Evolutionary conservation across 2,888 invertebrate species (phyloP).

Genomic region (Lasius platythorax): DNA sequence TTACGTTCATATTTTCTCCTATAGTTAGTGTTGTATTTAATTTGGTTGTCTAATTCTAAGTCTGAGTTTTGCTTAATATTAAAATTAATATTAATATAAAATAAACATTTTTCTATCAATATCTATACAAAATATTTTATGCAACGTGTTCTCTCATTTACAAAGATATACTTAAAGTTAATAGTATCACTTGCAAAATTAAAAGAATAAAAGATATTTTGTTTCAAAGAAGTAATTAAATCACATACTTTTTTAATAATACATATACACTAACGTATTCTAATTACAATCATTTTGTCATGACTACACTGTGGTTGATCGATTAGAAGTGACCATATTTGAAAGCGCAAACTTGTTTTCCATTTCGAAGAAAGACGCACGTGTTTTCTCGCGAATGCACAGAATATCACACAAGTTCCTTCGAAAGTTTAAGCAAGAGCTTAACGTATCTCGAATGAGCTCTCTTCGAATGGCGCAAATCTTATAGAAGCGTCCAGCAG

Average conservation of each 20-base stretch:
- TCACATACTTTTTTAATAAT: slow-evolving; percentile 1
- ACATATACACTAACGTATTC: neutral
- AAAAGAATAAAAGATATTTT: neutral
- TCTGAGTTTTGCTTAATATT: slow-evolving; percentile 5
- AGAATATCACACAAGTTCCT: slow-evolving; percentile 35
- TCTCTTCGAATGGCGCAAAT: slow-evolving; percentile 40
- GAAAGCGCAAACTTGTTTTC: slow-evolving; percentile 29
- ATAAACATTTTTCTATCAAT: slow-evolving; percentile 4
- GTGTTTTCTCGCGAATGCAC: slow-evolving; percentile 30
- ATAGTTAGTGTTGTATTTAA: neutral
- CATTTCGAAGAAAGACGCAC: slow-evolving; percentile 26
- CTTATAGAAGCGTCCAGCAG: slow-evolving; percentile 52
- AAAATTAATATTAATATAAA: neutral
- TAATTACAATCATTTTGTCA: slow-evolving; percentile 2
- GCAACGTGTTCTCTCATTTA: neutral
- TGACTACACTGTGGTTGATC: neutral
- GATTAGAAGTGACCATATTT: slow-evolving; percentile 11
- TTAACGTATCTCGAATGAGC: slow-evolving; percentile 51
- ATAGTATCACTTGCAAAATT: neutral
- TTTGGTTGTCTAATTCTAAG: neutral
- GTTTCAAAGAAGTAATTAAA: neutral
- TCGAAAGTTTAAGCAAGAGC: slow-evolving; percentile 46
- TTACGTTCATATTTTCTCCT: neutral
- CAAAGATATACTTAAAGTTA: slow-evolving; percentile 8
- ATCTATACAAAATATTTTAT: slow-evolving; percentile 9